Conservation (phyloP, 2,888 invertebrate genomes). For the Sphaerolaimus hirsutus region DNA sequence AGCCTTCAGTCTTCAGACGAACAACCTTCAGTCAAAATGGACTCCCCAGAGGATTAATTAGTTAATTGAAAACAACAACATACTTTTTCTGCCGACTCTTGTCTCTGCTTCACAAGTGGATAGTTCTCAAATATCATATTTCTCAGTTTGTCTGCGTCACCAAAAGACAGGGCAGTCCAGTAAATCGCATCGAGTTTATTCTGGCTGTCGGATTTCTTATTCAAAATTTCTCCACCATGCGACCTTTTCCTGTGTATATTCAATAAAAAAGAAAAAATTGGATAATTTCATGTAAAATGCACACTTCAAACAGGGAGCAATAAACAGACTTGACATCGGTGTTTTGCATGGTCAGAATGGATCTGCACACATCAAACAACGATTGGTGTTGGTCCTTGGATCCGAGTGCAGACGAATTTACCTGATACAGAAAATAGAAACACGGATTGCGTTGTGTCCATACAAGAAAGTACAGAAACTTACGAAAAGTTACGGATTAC, state of each 20-base stretch:
- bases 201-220: slow-evolving; percentile 14
- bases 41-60: neutral
- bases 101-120: slow-evolving; percentile 40
- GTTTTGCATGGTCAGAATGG: slow-evolving; percentile 6
- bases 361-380: slow-evolving; percentile 49
- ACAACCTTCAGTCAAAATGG: neutral
- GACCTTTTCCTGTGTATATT: too few species aligned
- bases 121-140: slow-evolving; percentile 78
- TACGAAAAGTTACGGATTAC: too few species aligned
- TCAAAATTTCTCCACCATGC: too few species aligned
- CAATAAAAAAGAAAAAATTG: neutral
- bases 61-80: neutral
- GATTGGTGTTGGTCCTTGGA: slow-evolving; percentile 61
- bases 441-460: neutral
- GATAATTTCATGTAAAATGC: neutral
- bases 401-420: slow-evolving; percentile 46
- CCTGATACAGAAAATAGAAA: slow-evolving; percentile 9
- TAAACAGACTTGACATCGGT: neutral
- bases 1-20: neutral
- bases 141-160: slow-evolving; percentile 48
- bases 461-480: neutral
- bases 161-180: slow-evolving; percentile 42
- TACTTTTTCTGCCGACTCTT: slow-evolving; percentile 28
- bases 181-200: neutral
- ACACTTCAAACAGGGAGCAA: neutral